Evolutionary conservation across 92 coral and sea anemone species (phyloP), one percentile per base, ranked within the genome.

Genomic region (Palythoa grandis): DNA sequence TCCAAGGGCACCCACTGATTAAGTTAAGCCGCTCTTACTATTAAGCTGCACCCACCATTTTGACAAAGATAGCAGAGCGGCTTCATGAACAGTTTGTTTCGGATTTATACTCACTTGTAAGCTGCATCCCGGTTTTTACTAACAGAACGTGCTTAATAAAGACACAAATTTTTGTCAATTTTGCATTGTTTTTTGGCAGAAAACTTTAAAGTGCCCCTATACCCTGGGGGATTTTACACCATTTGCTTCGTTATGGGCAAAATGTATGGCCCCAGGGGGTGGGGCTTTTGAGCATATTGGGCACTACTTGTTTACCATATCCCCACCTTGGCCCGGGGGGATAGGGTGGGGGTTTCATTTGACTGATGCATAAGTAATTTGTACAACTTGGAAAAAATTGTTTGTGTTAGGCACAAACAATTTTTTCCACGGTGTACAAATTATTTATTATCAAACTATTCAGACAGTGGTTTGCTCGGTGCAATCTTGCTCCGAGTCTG

Each of bases 171-270:
- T 72, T 72, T 72, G 76, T 70, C 74, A 70, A 70, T 70, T 70
- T 70, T 70, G 74, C 76, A 72, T 72, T 72, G 76, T 40, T 72
- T 40, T 72, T 72, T 37, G 76, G 76, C 54, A 72, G 52, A 72
- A 72, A 72, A 70, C 52, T 40, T 72, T 72, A 37, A 72, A 72
- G 76, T 72, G 76, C 76, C 79, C 79, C 65, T 75, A 75, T 75
- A 75, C 79, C 79, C 79, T 75, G 79, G 79, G 79, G 79, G 79
- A 75, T 75, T 75, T 75, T 75, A 75, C 79, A 24, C 79, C 79
- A 75, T 75, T 75, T 75, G 79, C 79, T 75, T 50, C 79, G 65
- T 52, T 75, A 75, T 75, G 79, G 79, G 79, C 79, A 75, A 75
- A 75, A 75, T 50, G 52, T 75, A 75, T 75, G 79, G 79, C 79